phyloP scores from a whole-genome alignment of 2,888 invertebrate genomes.

The Agrochola litura region DNA sequence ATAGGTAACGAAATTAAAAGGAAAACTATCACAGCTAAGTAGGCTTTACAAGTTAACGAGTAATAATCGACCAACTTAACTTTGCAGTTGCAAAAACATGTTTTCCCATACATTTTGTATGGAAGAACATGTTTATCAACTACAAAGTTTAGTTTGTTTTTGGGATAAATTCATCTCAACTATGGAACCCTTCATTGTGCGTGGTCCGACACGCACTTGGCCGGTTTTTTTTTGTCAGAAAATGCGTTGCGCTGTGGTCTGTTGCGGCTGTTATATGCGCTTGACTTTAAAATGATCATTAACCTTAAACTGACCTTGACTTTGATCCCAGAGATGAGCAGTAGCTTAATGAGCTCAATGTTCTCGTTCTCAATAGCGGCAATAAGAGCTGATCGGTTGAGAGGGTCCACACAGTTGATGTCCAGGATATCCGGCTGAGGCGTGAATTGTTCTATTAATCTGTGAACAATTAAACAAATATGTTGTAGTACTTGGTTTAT shows the following conservation, averaged over 20 bases:
- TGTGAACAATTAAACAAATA: constrained; percentile 70
- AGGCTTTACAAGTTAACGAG: too few species aligned
- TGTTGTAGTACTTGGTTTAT: not conserved
- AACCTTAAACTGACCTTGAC: constrained; percentile 91
- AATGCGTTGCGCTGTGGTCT: not conserved
- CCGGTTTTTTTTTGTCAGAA: not conserved
- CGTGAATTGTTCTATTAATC: constrained; percentile 92
- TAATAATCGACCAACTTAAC: too few species aligned
- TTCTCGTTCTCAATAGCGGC: constrained; percentile 99
- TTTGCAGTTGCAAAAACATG: too few species aligned
- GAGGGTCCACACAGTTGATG: constrained; percentile 98
- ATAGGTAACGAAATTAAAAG: too few species aligned
- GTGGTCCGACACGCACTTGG: too few species aligned
- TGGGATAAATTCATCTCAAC: too few species aligned
- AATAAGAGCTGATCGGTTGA: constrained; percentile 97
- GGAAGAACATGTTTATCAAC: too few species aligned
- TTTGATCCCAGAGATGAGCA: constrained; percentile 95
- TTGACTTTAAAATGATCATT: not conserved
- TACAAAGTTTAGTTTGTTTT: too few species aligned
- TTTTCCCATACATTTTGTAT: too few species aligned
- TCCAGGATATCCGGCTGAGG: constrained; percentile 93
- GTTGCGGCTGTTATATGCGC: not conserved
- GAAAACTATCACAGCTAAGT: too few species aligned
- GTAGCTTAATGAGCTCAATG: constrained; percentile 96
- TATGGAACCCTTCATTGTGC: too few species aligned